Base-by-base conservation (phyloP, 2,113 vertebrate genomes). In the Neolamprologus caudopunctatus region DNA sequence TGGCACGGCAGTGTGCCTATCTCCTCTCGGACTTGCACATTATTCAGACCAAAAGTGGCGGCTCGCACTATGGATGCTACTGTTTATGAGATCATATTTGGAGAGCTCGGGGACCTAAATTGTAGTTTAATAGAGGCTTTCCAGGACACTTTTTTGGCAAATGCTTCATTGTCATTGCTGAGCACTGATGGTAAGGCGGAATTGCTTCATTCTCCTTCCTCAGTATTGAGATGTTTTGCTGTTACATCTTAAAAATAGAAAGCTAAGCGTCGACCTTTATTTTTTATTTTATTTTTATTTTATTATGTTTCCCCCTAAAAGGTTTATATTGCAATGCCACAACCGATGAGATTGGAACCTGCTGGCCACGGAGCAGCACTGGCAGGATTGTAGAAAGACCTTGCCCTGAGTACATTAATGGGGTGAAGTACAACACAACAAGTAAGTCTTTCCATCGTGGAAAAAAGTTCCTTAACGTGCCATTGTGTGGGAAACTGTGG, bases 391-490 rank as follows among this genome's bases (percentile, higher is more conserved):
- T 99, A 81, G 97, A 98, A 92, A 97, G 98, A 96, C 98, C 98
- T 13, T 99, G 99, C 88, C 99, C 99, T 0, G 98, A 99, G 94
- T 98, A 96, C 92, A 98, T 99, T 95, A 99, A 99, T 84, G 99
- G 98, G 33, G 96, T 99, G 93, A 98, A 98, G 92, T 99, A 99
- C 97, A 99, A 99, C 97, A 98, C 97, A 33, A 98, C 97, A 1
- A 97, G 99, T 99, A 97, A 99, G 99, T 97, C 45, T 84, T 61
- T 7, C 13, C 9, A 7, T 31, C 2, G 35, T 51, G 12, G 31
- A 10, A 81, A 66, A 90, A 94, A 93, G 55, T 93, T 91, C 7
- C 5, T 6, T 26, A 19, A 17, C 26, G 8, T 83, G 6, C n/a
- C n/a, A 75, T 51, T 14, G 4, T 37, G n/a, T 37, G 35, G 5